Percentiles rank a stretch among this genome's conserved stretches.
Conservation (phyloP, 2,113 vertebrate genomes). For the Chloropsis cyanopogon region DNA sequence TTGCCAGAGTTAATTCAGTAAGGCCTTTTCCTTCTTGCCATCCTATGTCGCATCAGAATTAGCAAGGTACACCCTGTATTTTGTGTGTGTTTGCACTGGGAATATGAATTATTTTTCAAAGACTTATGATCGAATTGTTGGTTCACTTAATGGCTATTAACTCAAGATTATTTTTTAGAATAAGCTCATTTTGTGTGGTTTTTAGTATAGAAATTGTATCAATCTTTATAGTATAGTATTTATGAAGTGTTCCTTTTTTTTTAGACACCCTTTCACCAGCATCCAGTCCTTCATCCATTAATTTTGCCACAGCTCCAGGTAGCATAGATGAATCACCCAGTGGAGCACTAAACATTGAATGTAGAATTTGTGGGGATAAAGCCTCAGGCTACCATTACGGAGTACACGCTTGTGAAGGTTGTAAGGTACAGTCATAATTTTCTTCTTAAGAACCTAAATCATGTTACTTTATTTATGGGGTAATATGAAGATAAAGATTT, state of each 20-base stretch:
- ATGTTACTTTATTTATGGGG: slow-evolving; percentile 19
- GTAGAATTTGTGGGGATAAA: slow-evolving; percentile 91
- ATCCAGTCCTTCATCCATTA: slow-evolving; percentile 86
- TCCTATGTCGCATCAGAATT: not conserved
- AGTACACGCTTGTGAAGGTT: slow-evolving; percentile 98
- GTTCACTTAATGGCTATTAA: not conserved
- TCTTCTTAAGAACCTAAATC: slow-evolving; percentile 23
- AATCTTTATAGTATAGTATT: not conserved
- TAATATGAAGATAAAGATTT: not conserved
- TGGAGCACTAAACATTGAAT: slow-evolving; percentile 85
- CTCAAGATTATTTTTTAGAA: not conserved
- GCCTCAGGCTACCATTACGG: slow-evolving; percentile 98
- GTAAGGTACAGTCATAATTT: slow-evolving; percentile 83
- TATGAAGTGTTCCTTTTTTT: slow-evolving; percentile 1
- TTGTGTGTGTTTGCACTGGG: not conserved
- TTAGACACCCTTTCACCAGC: slow-evolving; percentile 90
- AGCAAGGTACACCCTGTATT: not conserved
- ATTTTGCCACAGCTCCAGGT: slow-evolving; percentile 55
- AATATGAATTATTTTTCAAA: not conserved
- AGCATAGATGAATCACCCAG: slow-evolving; percentile 71
- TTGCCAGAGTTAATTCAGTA: not conserved
- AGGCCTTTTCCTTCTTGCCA: not conserved
- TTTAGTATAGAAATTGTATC: not conserved
- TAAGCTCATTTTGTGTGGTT: not conserved
- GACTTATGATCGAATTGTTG: not conserved